These are phyloP conservation scores for Bellardia bayeri DNA, from an alignment of 2,888 invertebrate genomes.

Conservation along the genomic window DNA sequence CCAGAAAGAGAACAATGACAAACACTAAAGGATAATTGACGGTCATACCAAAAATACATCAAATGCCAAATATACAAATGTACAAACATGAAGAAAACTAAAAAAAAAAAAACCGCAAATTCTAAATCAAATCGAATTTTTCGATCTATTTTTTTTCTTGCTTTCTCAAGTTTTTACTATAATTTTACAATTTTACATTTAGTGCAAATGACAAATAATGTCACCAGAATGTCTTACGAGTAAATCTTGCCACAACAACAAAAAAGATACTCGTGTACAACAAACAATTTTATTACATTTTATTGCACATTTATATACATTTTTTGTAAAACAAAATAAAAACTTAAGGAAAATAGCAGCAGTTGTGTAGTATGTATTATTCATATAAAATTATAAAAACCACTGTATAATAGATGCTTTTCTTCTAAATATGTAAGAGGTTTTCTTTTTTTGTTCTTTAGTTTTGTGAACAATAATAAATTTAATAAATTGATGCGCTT, in stretches of 20 bases:
- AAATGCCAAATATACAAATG: conserved; percentile 53
- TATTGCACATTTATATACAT: conserved; percentile 11
- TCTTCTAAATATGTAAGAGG: conserved; percentile 20
- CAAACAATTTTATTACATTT: conserved; percentile 21
- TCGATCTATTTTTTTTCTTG: neutral
- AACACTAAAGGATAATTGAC: conserved; percentile 81
- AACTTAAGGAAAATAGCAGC: conserved; percentile 8
- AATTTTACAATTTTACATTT: conserved; percentile 6
- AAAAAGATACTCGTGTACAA: conserved; percentile 5
- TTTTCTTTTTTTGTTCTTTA: neutral
- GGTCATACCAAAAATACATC: conserved; percentile 79
- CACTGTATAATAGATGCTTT: neutral
- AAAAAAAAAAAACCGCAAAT: conserved; percentile 49
- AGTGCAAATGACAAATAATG: conserved; percentile 66
- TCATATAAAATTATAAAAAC: neutral
- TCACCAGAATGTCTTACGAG: conserved; percentile 53
- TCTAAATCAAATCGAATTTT: conserved; percentile 49
- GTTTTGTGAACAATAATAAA: conserved; percentile 39
- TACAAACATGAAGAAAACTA: neutral
- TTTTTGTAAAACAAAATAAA: conserved; percentile 20
- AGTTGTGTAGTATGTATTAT: neutral
- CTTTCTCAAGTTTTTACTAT: neutral
- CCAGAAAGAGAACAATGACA: conserved; percentile 43
- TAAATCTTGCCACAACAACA: neutral
- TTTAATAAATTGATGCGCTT: conserved; percentile 66